phyloP scores from a whole-genome alignment of 2,113 vertebrate species.

The Apus apus region DNA sequence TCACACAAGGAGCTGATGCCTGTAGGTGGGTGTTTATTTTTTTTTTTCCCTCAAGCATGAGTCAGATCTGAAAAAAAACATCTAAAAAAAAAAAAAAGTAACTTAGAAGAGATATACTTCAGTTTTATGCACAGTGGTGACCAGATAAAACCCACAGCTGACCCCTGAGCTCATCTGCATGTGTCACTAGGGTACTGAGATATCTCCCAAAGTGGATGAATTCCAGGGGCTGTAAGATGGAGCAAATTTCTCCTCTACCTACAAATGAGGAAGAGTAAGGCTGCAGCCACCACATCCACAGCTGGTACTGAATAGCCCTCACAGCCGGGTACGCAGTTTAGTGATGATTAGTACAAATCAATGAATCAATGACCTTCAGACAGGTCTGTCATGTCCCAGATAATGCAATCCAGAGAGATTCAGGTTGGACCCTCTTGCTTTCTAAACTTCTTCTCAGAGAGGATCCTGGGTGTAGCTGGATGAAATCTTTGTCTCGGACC shows the following conservation, averaged over 20 bases:
- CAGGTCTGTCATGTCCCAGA: no score
- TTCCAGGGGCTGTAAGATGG: neutral
- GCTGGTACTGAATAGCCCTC: rapidly evolving
- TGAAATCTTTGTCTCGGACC: no score
- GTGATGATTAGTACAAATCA: neutral
- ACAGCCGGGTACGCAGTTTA: neutral
- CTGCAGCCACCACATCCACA: rapidly evolving
- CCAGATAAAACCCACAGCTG: neutral
- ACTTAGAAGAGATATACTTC: neutral
- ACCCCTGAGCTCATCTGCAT: neutral
- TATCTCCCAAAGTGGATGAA: neutral
- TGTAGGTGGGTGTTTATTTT: neutral
- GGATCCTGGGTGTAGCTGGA: no score
- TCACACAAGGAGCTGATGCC: neutral
- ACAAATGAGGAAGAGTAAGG: neutral
- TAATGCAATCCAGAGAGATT: no score
- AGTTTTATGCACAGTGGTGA: neutral
- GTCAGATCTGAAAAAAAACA: neutral
- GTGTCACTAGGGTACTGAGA: neutral
- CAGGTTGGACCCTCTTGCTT: no score
- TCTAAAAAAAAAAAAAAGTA: neutral
- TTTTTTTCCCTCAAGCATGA: neutral
- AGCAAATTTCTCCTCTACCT: neutral
- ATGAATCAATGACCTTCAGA: neutral
- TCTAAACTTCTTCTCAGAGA: no score